Percentiles rank a stretch among this genome's conserved stretches.
Conservation (phyloP, 2,113 vertebrate species). For the Morone chrysops region DNA sequence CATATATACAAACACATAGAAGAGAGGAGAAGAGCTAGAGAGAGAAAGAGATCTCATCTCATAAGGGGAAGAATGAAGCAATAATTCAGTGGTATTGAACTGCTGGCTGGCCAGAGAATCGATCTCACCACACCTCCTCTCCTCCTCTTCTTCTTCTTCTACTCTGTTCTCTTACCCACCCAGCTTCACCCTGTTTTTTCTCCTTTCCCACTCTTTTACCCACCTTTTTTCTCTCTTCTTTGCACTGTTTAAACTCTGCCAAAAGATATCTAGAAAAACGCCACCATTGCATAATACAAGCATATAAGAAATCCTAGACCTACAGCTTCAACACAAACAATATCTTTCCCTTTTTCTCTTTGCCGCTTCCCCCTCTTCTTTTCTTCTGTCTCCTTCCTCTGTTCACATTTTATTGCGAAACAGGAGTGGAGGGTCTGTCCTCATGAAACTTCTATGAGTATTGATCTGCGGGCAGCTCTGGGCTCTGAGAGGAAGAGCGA, state of each 20-base stretch:
- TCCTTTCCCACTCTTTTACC: slow-evolving; percentile 45
- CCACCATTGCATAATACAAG: slow-evolving; percentile 22
- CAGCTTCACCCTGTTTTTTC: slow-evolving; percentile 14
- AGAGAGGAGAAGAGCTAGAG: slow-evolving; percentile 59
- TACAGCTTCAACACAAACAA: background rate
- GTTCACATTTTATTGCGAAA: slow-evolving; percentile 86
- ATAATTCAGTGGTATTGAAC: slow-evolving; percentile 98
- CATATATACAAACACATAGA: slow-evolving; percentile 21
- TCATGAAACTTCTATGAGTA: slow-evolving; percentile 92
- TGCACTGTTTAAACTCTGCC: slow-evolving; percentile 1
- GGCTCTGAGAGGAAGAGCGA: slow-evolving; percentile 54
- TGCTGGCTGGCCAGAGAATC: slow-evolving; percentile 90
- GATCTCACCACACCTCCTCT: slow-evolving; percentile 84
- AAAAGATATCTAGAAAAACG: slow-evolving; percentile 31
- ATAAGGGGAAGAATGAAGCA: slow-evolving; percentile 99
- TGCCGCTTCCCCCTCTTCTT: background rate
- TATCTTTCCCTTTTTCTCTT: slow-evolving; percentile 1
- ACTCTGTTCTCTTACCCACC: slow-evolving; percentile 56
- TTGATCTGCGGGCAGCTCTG: slow-evolving; percentile 81
- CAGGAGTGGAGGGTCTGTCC: slow-evolving; percentile 84
- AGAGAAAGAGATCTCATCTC: slow-evolving; percentile 90
- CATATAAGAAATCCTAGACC: slow-evolving; percentile 1
- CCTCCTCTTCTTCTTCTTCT: slow-evolving; percentile 46
- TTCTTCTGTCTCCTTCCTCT: slow-evolving; percentile 32
- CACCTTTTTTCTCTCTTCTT: slow-evolving; percentile 59